A percentile compares a stretch with the other conserved stretches of the same genome.
Evolutionary conservation across 2,888 invertebrate genomes (phyloP).

Genomic region (Trachelus troglodyta): DNA sequence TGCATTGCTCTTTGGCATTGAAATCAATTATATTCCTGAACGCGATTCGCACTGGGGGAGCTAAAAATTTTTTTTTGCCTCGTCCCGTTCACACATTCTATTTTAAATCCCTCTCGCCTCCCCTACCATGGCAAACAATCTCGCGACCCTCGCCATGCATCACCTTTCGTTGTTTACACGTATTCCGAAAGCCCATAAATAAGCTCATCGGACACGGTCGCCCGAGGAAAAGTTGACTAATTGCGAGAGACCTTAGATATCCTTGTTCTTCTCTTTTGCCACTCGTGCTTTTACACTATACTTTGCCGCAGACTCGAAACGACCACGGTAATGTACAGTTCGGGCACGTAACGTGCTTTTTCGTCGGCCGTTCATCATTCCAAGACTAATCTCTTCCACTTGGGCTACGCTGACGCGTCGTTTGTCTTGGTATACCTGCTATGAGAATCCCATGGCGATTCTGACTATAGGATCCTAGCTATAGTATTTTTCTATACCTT

Average conservation of each 20-base stretch:
- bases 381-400: constrained; percentile 52
- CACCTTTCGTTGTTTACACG: constrained; percentile 41
- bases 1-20: constrained; percentile 24
- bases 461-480: neutral
- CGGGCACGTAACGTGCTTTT: constrained; percentile 11
- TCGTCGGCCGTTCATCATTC: constrained; percentile 35
- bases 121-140: constrained; percentile 20
- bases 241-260: constrained; percentile 19
- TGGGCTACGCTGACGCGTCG: constrained; percentile 41
- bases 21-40: constrained; percentile 34
- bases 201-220: constrained; percentile 30
- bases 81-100: neutral
- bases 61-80: neutral
- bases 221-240: constrained; percentile 31
- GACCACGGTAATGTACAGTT: neutral
- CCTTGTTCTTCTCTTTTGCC: constrained; percentile 4
- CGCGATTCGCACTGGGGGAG: neutral
- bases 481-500: neutral
- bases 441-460: neutral
- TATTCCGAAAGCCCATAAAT: constrained; percentile 37
- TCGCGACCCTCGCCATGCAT: constrained; percentile 28
- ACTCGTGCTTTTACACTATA: neutral
- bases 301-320: neutral
- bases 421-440: constrained; percentile 34
- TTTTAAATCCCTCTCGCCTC: neutral